Conservation (phyloP, 2,888 invertebrate species). For the Zhengitettix transpicula region DNA sequence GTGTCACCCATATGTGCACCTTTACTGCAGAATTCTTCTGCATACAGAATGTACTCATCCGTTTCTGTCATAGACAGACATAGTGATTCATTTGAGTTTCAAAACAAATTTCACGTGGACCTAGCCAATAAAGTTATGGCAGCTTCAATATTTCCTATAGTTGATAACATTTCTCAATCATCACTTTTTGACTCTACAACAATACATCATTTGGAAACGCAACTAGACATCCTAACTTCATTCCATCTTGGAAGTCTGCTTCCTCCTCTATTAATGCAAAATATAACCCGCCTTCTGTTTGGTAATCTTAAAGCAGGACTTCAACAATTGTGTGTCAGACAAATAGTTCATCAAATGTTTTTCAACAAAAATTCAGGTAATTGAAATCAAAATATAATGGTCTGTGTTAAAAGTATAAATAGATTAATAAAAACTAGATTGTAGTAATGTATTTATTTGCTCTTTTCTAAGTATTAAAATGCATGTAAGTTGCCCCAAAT, state of each 20-base stretch:
- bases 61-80: not conserved
- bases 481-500: not conserved
- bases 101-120: constrained; percentile 4
- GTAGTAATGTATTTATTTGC: no score
- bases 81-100: not conserved
- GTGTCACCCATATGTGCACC: constrained; percentile 11
- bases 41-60: constrained; percentile 7
- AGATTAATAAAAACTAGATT: no score
- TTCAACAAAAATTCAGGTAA: no score
- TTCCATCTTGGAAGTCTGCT: not conserved
- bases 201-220: not conserved
- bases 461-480: no score
- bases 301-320: constrained; percentile 12
- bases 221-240: not conserved
- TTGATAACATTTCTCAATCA: constrained; percentile 4
- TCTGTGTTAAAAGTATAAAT: no score
- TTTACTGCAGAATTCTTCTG: constrained; percentile 9
- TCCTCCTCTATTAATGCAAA: not conserved
- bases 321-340: constrained; percentile 12
- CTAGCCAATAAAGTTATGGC: constrained; percentile 10
- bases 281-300: constrained; percentile 11
- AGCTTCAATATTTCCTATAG: constrained; percentile 9
- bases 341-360: constrained; percentile 9
- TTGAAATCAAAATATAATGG: no score
- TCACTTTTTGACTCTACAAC: no score